Conservation (phyloP, 1,140 invertebrate species). For the Drosophila carrolli region DNA sequence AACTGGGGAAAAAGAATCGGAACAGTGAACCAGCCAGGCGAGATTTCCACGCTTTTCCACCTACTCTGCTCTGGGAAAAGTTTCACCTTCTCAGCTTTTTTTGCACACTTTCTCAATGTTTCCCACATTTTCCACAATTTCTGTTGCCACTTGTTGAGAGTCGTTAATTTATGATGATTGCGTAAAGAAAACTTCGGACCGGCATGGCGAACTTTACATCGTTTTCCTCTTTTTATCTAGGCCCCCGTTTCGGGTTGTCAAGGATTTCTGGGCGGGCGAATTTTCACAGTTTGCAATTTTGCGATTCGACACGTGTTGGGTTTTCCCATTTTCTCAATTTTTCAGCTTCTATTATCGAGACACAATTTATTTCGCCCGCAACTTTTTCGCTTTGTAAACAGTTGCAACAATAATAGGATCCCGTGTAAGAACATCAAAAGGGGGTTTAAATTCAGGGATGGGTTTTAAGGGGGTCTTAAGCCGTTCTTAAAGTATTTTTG, state of each 20-base stretch:
- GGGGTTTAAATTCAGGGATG: background rate
- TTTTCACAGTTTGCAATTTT: constrained; percentile 28
- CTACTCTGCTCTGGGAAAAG: constrained; percentile 1
- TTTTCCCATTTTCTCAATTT: constrained; percentile 6
- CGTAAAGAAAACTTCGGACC: constrained; percentile 29
- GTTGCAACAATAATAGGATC: constrained; percentile 23
- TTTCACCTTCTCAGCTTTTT: constrained; percentile 14
- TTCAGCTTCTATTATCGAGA: constrained; percentile 10
- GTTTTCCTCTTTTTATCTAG: constrained; percentile 9
- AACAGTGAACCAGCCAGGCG: background rate
- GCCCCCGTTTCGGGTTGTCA: constrained; percentile 9
- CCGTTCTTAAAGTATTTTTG: too few relatives aligned
- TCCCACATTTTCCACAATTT: constrained; percentile 21
- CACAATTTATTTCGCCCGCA: constrained; percentile 19
- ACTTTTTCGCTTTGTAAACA: constrained; percentile 32
- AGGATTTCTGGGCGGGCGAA: background rate
- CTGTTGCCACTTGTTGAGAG: constrained; percentile 40
- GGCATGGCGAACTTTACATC: constrained; percentile 22
- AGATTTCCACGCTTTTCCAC: background rate
- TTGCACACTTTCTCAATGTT: constrained; percentile 4
- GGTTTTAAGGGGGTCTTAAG: background rate
- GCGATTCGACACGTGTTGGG: constrained; percentile 23
- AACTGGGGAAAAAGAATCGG: background rate
- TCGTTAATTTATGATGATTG: constrained; percentile 51
- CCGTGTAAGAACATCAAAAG: background rate